Percentiles rank a stretch among this genome's conserved stretches.
Conservation (phyloP, 1,140 invertebrate species). For the Drosophila orosa region DNA sequence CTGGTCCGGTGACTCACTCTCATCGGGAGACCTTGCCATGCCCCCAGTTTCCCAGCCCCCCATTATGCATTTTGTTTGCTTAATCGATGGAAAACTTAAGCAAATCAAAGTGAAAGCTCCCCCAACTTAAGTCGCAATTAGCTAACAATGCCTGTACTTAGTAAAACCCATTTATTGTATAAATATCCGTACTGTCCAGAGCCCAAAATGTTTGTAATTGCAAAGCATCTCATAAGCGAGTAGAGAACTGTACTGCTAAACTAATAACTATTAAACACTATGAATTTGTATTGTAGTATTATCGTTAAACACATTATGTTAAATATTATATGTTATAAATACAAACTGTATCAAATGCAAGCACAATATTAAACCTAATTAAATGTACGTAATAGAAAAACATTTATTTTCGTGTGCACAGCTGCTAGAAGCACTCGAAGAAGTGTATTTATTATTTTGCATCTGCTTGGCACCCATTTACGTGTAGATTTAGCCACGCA, state of each 20-base stretch:
- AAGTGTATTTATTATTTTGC: conserved; percentile 22
- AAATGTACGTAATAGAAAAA: conserved; percentile 12
- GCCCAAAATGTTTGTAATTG: conserved; percentile 21
- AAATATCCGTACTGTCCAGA: conserved; percentile 19
- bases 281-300: conserved; percentile 71
- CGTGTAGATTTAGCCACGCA: conserved; percentile 1
- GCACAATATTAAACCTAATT: conserved; percentile 18
- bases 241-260: conserved; percentile 40
- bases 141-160: conserved; percentile 47
- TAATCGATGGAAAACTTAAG: conserved; percentile 66
- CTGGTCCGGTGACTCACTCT: conserved; percentile 6
- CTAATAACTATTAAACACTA: conserved; percentile 24
- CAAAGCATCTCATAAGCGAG: conserved; percentile 33
- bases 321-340: conserved; percentile 14
- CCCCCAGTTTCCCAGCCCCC: conserved; percentile 3
- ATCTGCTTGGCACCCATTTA: conserved; percentile 23
- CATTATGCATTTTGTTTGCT: conserved; percentile 66
- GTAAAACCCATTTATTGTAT: conserved; percentile 17
- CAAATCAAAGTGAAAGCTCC: conserved; percentile 45
- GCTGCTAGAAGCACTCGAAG: conserved; percentile 20
- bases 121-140: conserved; percentile 21
- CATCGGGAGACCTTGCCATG: conserved; percentile 28
- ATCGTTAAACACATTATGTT: conserved; percentile 15
- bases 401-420: conserved; percentile 27
- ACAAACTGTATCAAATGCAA: conserved; percentile 37